A percentile compares a stretch with the other conserved stretches of the same genome.
Evolutionary conservation across 2,113 vertebrate genomes (phyloP).

Genomic region (Sorex fumeus): DNA sequence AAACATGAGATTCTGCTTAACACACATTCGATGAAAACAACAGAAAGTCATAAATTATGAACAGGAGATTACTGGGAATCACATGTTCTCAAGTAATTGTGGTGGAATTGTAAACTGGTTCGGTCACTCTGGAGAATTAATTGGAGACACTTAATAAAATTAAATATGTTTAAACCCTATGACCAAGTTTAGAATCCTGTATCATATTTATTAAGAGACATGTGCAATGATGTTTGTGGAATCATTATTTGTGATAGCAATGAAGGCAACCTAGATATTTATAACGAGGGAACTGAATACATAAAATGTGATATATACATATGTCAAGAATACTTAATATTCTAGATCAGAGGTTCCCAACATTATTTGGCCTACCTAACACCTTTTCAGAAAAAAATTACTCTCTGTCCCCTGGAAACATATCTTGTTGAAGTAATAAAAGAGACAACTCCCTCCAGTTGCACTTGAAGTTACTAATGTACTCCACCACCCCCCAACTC

Average conservation of each 20-base stretch:
- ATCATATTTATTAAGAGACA: background rate
- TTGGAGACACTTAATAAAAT: conserved; percentile 48
- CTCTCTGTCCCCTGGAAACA: too few relatives aligned
- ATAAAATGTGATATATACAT: conserved; percentile 25
- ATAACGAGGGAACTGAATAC: background rate
- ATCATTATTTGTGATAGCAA: conserved; percentile 41
- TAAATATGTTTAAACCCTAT: conserved; percentile 30
- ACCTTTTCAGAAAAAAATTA: too few relatives aligned
- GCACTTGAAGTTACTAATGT: too few relatives aligned
- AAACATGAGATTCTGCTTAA: background rate
- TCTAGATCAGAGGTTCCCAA: background rate
- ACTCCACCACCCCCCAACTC: too few relatives aligned
- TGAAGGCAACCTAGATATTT: conserved; percentile 18
- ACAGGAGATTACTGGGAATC: background rate
- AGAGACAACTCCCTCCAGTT: too few relatives aligned
- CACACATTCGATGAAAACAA: conserved; percentile 17
- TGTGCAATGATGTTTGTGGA: conserved; percentile 43
- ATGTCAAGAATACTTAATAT: conserved; percentile 24
- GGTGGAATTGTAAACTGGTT: background rate
- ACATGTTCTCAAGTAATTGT: conserved; percentile 9
- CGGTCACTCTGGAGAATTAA: conserved; percentile 13
- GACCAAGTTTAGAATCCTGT: conserved; percentile 50
- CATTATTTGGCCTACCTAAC: too few relatives aligned
- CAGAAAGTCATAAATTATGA: conserved; percentile 52
- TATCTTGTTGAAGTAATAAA: too few relatives aligned